phyloP scores from a whole-genome alignment of 92 coral and sea anemone genomes.

The Epizoanthus rinbou region DNA sequence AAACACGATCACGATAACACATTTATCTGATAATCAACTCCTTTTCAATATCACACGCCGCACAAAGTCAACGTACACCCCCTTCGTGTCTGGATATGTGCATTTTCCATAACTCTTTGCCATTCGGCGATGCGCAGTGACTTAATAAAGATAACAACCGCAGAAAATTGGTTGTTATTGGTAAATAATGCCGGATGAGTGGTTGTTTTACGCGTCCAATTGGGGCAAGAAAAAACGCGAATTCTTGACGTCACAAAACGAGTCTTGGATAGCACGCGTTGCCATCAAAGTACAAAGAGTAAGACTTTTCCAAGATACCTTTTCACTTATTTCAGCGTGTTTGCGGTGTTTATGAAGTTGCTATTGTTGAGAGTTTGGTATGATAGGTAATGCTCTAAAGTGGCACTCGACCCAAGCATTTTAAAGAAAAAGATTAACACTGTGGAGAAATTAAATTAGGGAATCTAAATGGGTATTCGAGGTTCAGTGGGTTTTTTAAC shows the following conservation, averaged over 20 bases:
- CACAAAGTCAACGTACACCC: neutral
- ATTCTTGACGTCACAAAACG: slow-evolving; percentile 31
- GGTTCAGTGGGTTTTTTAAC: slow-evolving; percentile 22
- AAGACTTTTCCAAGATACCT: neutral
- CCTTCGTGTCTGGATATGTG: too few relatives aligned
- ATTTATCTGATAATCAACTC: neutral
- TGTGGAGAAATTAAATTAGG: neutral
- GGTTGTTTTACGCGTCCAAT: neutral
- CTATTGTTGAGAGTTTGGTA: neutral
- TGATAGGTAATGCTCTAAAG: neutral
- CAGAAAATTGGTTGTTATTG: slow-evolving; percentile 15
- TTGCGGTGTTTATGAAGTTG: neutral
- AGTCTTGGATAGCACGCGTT: neutral
- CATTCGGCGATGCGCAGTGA: neutral
- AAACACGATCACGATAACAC: neutral
- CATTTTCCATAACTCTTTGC: neutral
- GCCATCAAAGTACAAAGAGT: neutral
- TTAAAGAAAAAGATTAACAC: slow-evolving; percentile 8
- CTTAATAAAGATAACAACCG: neutral
- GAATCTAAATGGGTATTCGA: neutral
- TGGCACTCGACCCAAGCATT: neutral
- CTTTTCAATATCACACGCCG: neutral
- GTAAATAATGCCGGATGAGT: neutral
- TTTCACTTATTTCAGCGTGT: neutral
- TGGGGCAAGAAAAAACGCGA: neutral